These are phyloP conservation scores for Polyommatus icarus DNA, from an alignment of 2,888 invertebrate genomes.

Conservation along the genomic window DNA sequence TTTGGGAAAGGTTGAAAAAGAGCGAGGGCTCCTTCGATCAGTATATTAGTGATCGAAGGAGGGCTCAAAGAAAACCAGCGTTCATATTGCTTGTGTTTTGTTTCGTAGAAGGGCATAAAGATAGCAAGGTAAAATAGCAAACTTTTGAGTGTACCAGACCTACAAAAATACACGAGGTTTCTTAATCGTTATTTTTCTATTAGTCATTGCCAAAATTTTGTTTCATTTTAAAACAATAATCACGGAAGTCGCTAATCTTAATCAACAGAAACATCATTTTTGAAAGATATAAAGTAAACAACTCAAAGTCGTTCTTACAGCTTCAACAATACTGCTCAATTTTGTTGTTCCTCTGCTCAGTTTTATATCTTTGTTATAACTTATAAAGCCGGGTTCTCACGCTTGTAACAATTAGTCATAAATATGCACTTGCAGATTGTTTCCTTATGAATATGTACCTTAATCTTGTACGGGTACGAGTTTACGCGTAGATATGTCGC, in stretches of 20 bases:
- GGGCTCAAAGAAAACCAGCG: neutral
- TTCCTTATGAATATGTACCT: slow-evolving; percentile 17
- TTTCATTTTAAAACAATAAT: slow-evolving; percentile 7
- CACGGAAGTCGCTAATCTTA: slow-evolving; percentile 6
- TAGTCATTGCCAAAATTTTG: neutral
- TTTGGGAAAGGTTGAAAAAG: neutral
- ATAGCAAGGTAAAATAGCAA: neutral
- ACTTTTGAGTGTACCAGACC: neutral
- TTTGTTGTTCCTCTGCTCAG: neutral
- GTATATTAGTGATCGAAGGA: too few relatives aligned
- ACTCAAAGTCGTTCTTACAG: neutral
- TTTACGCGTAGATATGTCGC: neutral
- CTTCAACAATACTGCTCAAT: neutral
- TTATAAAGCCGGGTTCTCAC: neutral
- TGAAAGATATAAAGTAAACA: neutral
- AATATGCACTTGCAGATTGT: slow-evolving; percentile 23
- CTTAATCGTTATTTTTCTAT: neutral
- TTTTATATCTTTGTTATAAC: neutral
- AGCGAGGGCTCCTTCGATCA: neutral
- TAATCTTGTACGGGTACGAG: neutral
- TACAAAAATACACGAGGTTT: neutral
- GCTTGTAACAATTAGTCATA: slow-evolving; percentile 23
- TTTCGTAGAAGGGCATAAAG: too few relatives aligned
- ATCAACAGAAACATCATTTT: neutral
- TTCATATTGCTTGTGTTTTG: neutral